Conservation (phyloP, 2,797 vertebrate species). For the Poecile montanus region DNA sequence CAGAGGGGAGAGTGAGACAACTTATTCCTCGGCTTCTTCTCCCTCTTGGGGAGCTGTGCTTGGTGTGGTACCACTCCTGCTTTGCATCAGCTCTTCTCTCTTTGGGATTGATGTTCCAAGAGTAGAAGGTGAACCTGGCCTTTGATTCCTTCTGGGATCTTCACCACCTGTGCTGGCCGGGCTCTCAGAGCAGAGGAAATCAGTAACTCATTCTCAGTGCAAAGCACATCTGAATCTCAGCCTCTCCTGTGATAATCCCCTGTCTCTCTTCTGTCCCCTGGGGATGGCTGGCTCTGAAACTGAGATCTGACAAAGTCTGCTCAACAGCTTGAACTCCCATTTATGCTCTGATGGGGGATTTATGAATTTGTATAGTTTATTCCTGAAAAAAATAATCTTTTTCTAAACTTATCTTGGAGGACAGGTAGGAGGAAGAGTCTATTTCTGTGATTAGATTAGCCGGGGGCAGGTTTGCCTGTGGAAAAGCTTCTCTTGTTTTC, state of each 20-base stretch:
- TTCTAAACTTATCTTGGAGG: neutral
- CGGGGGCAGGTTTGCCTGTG: neutral
- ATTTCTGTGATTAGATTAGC: neutral
- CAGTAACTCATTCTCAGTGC: neutral
- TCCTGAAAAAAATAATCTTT: neutral
- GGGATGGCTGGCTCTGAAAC: neutral
- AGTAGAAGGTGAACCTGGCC: neutral
- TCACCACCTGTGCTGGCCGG: fast-evolving
- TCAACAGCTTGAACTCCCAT: neutral
- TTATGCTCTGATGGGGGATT: neutral
- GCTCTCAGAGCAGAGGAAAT: neutral
- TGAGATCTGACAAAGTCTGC: neutral
- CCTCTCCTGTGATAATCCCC: neutral
- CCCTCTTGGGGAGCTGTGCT: neutral
- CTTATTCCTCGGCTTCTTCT: neutral
- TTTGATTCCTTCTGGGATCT: neutral
- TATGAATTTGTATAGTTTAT: neutral
- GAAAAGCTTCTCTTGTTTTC: neutral
- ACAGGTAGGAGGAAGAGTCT: neutral
- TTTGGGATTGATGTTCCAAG: neutral
- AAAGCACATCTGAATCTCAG: neutral
- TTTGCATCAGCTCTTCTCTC: neutral
- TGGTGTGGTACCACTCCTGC: neutral
- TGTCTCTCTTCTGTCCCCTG: neutral
- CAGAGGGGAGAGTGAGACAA: neutral